Percentiles rank a stretch among this genome's conserved stretches.
Conservation (phyloP, 2,888 invertebrate genomes). For the Copidosoma aretas region DNA sequence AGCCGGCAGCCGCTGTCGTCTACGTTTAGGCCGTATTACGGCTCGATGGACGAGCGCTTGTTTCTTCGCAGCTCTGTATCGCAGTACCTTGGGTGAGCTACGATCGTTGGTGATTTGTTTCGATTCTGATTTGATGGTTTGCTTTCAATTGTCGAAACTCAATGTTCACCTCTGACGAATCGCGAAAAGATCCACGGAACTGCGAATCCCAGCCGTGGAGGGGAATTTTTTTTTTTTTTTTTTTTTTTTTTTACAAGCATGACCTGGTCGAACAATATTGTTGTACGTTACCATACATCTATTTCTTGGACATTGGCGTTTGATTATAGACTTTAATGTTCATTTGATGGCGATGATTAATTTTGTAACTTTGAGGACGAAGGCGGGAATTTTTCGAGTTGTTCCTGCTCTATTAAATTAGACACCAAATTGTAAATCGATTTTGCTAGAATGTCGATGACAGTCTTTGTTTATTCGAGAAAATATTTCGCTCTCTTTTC, state of each 20-base stretch:
- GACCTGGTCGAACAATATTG: too few species aligned
- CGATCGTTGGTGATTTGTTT: not conserved
- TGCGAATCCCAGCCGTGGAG: too few species aligned
- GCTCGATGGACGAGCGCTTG: conserved; percentile 21
- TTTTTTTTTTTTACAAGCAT: too few species aligned
- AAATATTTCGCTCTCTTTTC: not conserved
- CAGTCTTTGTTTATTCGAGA: conserved; percentile 12
- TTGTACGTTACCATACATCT: too few species aligned
- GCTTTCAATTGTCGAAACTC: too few species aligned
- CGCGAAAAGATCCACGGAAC: too few species aligned
- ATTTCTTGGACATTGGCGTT: too few species aligned
- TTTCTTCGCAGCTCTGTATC: not conserved
- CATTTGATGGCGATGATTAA: too few species aligned
- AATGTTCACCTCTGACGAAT: too few species aligned
- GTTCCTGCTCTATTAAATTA: not conserved
- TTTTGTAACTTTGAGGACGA: not conserved
- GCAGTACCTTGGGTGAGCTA: not conserved
- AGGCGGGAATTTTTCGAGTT: not conserved
- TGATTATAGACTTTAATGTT: too few species aligned
- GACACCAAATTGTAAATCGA: not conserved
- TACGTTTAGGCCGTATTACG: conserved; percentile 23
- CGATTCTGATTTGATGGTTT: too few species aligned
- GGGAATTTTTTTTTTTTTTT: too few species aligned
- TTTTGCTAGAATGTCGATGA: conserved; percentile 13
- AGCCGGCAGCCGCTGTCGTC: not conserved